Evolutionary conservation across 2,888 invertebrate species (phyloP).

Genomic region (Acleris emargana): DNA sequence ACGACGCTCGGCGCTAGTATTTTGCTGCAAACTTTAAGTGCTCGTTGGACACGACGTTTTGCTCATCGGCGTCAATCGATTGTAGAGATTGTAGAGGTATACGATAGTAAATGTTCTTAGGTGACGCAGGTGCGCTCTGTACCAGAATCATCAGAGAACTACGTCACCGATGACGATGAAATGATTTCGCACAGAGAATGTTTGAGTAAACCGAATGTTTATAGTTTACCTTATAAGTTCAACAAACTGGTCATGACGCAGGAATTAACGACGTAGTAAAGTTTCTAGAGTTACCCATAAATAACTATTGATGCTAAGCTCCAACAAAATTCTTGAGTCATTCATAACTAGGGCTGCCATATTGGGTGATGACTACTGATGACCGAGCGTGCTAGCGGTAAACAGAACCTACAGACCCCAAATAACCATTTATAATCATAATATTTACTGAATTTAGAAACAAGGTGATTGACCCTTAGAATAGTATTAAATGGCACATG

Average conservation of each 20-base stretch:
- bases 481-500: too few relatives aligned
- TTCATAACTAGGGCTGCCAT: constrained; percentile 6
- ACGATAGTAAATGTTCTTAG: too few relatives aligned
- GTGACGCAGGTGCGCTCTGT: too few relatives aligned
- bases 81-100: too few relatives aligned
- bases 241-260: constrained; percentile 11
- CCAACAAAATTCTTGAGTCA: constrained; percentile 6
- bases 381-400: neutral
- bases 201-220: neutral
- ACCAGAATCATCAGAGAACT: too few relatives aligned
- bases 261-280: constrained; percentile 1
- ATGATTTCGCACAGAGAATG: neutral
- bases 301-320: constrained; percentile 7
- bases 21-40: too few relatives aligned
- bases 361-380: neutral
- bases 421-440: constrained; percentile 1
- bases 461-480: neutral
- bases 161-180: neutral
- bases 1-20: too few relatives aligned
- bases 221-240: constrained; percentile 1
- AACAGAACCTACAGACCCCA: constrained; percentile 1
- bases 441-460: constrained; percentile 3
- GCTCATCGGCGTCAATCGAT: too few relatives aligned
- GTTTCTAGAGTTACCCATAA: constrained; percentile 7
- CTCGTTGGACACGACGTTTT: too few relatives aligned